These are phyloP conservation scores for Setophaga kirtlandii DNA, from an alignment of 2,113 vertebrate genomes.

Conservation along the genomic window DNA sequence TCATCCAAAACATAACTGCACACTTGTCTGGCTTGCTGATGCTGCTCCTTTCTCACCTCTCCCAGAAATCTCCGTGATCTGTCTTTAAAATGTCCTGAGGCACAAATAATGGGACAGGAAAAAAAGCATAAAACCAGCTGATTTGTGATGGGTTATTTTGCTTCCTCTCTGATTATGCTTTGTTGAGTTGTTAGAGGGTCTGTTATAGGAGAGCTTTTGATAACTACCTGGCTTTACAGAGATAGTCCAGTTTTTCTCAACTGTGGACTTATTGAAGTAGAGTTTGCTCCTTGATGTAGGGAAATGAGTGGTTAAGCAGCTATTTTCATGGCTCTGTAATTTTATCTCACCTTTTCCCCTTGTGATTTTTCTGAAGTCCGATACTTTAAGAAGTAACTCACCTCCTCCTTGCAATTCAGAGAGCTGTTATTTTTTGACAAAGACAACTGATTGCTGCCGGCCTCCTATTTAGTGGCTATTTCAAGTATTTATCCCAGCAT, in stretches of 20 bases:
- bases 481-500: constrained; percentile 9
- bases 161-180: neutral
- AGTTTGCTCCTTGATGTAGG: neutral
- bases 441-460: neutral
- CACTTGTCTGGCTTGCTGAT: neutral
- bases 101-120: neutral
- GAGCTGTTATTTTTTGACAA: constrained; percentile 24
- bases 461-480: neutral
- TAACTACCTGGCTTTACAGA: neutral
- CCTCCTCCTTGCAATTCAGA: neutral
- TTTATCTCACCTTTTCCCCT: neutral
- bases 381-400: neutral
- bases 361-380: neutral
- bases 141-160: neutral
- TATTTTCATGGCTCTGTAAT: neutral
- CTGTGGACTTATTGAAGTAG: neutral
- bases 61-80: neutral
- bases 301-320: neutral
- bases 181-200: neutral
- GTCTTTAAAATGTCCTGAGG: neutral
- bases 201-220: neutral
- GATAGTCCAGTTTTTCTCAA: neutral
- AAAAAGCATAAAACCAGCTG: neutral
- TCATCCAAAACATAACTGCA: neutral
- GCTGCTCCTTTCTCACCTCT: neutral